These are phyloP conservation scores for Nanorana parkeri DNA, from an alignment of 2,113 vertebrate genomes.

Conservation along the genomic window DNA sequence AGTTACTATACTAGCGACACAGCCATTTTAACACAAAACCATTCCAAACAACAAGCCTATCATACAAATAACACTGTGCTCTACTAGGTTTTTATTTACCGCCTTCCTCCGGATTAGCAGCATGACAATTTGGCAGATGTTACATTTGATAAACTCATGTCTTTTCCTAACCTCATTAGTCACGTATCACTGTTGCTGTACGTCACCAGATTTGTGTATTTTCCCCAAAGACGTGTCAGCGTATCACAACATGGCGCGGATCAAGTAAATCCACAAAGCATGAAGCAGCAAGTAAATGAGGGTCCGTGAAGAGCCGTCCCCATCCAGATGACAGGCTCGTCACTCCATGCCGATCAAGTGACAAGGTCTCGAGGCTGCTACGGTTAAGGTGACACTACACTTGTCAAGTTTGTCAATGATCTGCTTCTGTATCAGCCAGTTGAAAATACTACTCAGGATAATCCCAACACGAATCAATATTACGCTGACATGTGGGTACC, in stretches of 20 bases:
- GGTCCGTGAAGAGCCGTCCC: conserved; percentile 13
- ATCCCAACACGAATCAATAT: no score
- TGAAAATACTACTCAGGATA: no score
- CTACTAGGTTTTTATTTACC: no score
- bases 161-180: conserved; percentile 17
- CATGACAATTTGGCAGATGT: conserved; percentile 13
- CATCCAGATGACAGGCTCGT: not conserved
- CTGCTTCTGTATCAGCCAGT: no score
- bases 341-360: not conserved
- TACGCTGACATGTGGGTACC: no score
- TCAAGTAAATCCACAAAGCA: conserved; percentile 10
- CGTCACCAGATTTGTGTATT: conserved; percentile 1
- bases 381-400: not conserved
- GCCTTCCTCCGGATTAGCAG: not conserved
- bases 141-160: not conserved
- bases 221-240: conserved; percentile 19
- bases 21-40: no score
- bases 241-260: not conserved
- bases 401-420: conserved; percentile 26
- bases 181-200: not conserved
- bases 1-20: no score
- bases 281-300: not conserved
- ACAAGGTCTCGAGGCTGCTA: conserved; percentile 1
- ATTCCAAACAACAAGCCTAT: no score
- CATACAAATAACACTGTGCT: no score